phyloP scores from a whole-genome alignment of 2,113 vertebrate genomes.

The Podarcis cretensis region DNA sequence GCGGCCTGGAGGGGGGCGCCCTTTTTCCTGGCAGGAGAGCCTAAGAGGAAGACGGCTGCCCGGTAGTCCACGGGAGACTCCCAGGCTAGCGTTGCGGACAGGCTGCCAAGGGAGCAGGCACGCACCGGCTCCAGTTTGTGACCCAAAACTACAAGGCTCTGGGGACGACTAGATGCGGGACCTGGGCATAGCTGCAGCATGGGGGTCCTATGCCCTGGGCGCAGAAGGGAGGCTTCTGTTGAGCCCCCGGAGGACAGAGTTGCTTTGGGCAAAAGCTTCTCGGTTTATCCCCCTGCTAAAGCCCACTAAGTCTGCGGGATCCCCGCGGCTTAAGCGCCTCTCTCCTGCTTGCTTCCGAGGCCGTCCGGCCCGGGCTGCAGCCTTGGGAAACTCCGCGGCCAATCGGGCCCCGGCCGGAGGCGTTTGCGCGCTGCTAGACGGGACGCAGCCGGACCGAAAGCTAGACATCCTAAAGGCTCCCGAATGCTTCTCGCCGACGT shows the following conservation, averaged over 20 bases:
- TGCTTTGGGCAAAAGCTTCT: neutral
- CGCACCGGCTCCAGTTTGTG: conserved; percentile 28
- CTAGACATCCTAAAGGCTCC: too few relatives aligned
- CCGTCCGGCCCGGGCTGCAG: neutral
- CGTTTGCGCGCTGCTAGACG: neutral
- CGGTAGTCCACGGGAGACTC: too few relatives aligned
- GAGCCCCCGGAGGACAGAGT: neutral
- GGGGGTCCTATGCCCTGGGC: neutral
- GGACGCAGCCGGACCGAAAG: too few relatives aligned
- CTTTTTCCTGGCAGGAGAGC: too few relatives aligned
- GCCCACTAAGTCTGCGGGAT: neutral
- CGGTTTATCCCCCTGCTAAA: neutral
- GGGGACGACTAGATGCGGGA: conserved; percentile 17
- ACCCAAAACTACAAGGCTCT: neutral
- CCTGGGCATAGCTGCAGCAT: neutral
- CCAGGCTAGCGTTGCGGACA: too few relatives aligned
- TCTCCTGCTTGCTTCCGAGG: neutral
- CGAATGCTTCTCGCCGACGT: too few relatives aligned
- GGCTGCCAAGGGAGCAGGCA: too few relatives aligned
- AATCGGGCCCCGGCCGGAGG: neutral
- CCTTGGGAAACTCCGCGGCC: neutral
- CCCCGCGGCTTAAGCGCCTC: neutral
- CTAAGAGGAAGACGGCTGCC: too few relatives aligned
- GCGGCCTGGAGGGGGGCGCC: too few relatives aligned
- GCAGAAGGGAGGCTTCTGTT: neutral